Evolutionary conservation across 2,797 vertebrate genomes (phyloP).

Genomic region (Lepilemur septentrionalis): DNA sequence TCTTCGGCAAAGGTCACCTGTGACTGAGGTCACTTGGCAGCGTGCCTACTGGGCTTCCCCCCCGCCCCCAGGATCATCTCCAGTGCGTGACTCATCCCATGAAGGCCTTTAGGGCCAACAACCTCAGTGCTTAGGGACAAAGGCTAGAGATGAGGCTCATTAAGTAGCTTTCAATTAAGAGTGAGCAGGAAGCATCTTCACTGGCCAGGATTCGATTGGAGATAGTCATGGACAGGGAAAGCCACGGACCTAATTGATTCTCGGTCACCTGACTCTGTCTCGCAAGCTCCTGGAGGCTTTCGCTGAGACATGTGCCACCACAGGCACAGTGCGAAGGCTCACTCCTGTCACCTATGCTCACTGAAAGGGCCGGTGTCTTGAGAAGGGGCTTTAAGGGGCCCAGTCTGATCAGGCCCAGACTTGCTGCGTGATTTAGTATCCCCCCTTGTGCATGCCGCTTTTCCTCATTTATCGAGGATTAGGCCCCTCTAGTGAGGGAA

Average conservation of each 20-base stretch:
- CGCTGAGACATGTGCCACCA: too few relatives aligned
- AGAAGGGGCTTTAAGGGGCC: not conserved
- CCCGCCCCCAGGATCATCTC: not conserved
- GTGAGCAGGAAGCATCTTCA: not conserved
- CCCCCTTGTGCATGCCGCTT: not conserved
- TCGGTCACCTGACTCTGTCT: not conserved
- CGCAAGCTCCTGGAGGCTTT: not conserved
- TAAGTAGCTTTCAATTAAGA: not conserved
- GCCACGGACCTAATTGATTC: not conserved
- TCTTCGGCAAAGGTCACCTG: not conserved
- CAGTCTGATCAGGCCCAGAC: not conserved
- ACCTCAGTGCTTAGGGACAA: not conserved
- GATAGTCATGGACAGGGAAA: not conserved
- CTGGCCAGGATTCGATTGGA: not conserved
- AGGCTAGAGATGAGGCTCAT: not conserved
- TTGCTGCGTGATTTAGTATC: not conserved
- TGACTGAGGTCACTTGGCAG: not conserved
- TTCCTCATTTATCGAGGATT: not conserved
- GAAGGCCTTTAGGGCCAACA: not conserved
- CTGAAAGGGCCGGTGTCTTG: not conserved
- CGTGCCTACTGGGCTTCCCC: not conserved
- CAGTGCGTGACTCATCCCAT: not conserved
- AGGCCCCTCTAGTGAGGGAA: not conserved
- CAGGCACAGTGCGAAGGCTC: not conserved
- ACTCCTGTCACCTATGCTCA: accelerated